Percentiles rank a stretch among this genome's conserved stretches.
Conservation (phyloP, 2,888 invertebrate species). For the Polyommatus icarus region DNA sequence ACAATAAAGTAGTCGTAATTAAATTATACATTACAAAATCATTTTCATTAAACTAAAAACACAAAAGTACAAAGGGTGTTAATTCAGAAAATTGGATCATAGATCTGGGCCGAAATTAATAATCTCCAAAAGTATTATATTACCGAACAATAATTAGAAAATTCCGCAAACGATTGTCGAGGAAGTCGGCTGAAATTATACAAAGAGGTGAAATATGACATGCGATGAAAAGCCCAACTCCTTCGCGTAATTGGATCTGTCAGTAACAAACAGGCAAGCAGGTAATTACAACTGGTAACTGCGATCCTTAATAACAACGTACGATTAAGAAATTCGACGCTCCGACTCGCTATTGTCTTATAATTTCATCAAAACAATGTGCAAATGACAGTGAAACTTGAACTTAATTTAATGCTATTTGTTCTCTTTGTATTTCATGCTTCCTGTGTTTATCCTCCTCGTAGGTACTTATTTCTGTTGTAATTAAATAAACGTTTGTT, state of each 20-base stretch:
- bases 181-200: slow-evolving; percentile 15
- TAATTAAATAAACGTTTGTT: background rate
- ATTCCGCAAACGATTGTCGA: slow-evolving; percentile 26
- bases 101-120: slow-evolving; percentile 17
- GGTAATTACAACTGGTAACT: slow-evolving; percentile 70
- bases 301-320: slow-evolving; percentile 65
- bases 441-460: background rate
- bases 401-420: slow-evolving; percentile 25
- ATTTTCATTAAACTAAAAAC: background rate
- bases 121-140: slow-evolving; percentile 21
- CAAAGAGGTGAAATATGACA: slow-evolving; percentile 53
- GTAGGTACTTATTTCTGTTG: background rate
- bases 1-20: too few species aligned
- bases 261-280: slow-evolving; percentile 73
- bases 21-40: background rate
- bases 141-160: slow-evolving; percentile 30
- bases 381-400: slow-evolving; percentile 15
- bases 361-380: slow-evolving; percentile 23
- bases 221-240: slow-evolving; percentile 58
- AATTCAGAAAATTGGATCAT: slow-evolving; percentile 11
- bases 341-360: slow-evolving; percentile 37
- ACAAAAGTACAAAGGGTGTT: background rate
- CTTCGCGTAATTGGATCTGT: slow-evolving; percentile 76
- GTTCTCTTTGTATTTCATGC: slow-evolving; percentile 2
- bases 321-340: slow-evolving; percentile 57